These are phyloP conservation scores for Drosophila affinis DNA, from an alignment of 2,888 invertebrate genomes.

Conservation along the genomic window DNA sequence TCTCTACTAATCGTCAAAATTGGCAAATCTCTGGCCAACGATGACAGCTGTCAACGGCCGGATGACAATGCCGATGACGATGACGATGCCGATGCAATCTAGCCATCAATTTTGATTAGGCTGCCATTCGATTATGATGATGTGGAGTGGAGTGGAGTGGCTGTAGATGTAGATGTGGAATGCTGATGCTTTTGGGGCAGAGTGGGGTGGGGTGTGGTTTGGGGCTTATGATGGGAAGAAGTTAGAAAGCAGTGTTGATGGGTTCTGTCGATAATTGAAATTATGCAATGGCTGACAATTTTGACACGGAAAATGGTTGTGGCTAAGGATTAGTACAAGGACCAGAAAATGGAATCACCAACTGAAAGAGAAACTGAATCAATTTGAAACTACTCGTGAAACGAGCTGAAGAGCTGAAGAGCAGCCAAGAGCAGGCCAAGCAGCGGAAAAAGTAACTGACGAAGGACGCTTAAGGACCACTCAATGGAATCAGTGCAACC, in stretches of 20 bases:
- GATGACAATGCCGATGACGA: slow-evolving; percentile 32
- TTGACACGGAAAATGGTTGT: neutral
- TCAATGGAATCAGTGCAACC: too few species aligned
- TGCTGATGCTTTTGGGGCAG: neutral
- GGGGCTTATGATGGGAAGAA: too few species aligned
- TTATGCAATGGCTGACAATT: slow-evolving; percentile 46
- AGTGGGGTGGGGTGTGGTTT: too few species aligned
- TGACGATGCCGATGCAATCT: slow-evolving; percentile 46
- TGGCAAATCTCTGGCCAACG: slow-evolving; percentile 49
- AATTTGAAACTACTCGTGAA: neutral
- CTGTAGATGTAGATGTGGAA: neutral
- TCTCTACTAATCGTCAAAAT: slow-evolving; percentile 39
- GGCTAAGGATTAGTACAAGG: too few species aligned
- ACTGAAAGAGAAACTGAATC: slow-evolving; percentile 5
- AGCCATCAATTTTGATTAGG: slow-evolving; percentile 73
- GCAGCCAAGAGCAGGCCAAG: too few species aligned
- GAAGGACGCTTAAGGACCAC: too few species aligned
- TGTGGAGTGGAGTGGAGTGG: neutral
- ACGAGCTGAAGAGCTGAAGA: neutral
- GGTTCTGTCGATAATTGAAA: slow-evolving; percentile 61
- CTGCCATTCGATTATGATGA: slow-evolving; percentile 17
- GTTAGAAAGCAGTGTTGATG: neutral
- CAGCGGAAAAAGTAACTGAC: too few species aligned
- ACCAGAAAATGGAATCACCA: too few species aligned
- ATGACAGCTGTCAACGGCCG: slow-evolving; percentile 71